Evolutionary conservation across 1,140 invertebrate genomes (phyloP), one percentile per base, ranked within the genome.

Genomic region (Lepidotrigona ventralis): DNA sequence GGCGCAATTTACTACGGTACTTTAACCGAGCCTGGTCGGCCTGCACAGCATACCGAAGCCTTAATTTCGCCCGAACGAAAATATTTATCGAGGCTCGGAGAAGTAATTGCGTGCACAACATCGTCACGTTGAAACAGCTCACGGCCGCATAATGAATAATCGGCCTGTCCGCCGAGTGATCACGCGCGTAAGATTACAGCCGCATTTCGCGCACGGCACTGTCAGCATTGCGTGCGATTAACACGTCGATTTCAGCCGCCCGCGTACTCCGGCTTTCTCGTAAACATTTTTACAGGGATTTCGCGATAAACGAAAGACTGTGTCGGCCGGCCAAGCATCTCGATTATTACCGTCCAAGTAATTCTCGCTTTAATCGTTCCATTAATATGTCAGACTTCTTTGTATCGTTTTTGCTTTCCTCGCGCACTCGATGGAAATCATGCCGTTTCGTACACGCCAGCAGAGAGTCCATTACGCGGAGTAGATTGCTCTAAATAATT

Each of bases 31-130:
- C 66, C 60, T 69, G 64, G 69, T 33, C 76, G 75, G 71, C 60
- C 33, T 33, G 60, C 19, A 60, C 58, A 70, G 56, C 72, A 60
- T 51, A 51, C 77, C 77, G 64, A 88, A 88, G 81, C 66, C 86
- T 75, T 74, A 76, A 87, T 80, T 80, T 66, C 53, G 54, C 70
- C 17, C 33, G 81, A 75, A 81, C 77, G n/a, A 69, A 88, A 89
- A 85, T 89, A 89, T 87, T 89, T 89, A 89, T 90, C 87, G 78
- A 77, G 81, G 54, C 46, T 29, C 77, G 51, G 19, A n/a, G 64
- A 72, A 85, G 86, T 89, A 88, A 90, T 89, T 89, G 85, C 85
- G 85, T 87, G 87, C 80, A 77, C 66, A 63, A 72, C 88, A 79
- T 85, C 74, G 81, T 84, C 81, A 71, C 80, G 72, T 73, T 71